phyloP scores from a whole-genome alignment of 1,140 invertebrate genomes.

The Drosophila pseudoananassae region DNA sequence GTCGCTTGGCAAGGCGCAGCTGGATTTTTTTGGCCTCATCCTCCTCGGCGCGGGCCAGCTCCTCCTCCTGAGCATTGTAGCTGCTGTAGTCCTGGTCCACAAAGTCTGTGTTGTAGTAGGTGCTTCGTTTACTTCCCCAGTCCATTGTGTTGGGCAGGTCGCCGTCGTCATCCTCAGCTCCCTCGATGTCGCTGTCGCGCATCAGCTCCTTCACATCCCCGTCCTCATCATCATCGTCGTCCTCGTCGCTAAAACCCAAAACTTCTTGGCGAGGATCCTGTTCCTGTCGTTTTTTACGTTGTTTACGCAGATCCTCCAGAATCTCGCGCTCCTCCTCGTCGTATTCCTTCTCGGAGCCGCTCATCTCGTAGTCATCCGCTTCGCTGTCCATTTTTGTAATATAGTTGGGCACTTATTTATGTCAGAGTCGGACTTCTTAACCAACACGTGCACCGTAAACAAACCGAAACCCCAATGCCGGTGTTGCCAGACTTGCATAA shows the following conservation, averaged over 20 bases:
- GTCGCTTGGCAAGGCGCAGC: constrained; percentile 89
- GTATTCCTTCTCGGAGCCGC: constrained; percentile 90
- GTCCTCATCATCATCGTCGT: constrained; percentile 84
- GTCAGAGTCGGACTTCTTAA: background rate
- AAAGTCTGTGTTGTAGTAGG: constrained; percentile 94
- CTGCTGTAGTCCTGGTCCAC: constrained; percentile 93
- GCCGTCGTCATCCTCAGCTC: constrained; percentile 88
- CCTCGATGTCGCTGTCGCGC: constrained; percentile 90
- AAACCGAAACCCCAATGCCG: constrained; percentile 23
- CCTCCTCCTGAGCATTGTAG: constrained; percentile 89
- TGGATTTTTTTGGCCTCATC: constrained; percentile 93
- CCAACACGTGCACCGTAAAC: constrained; percentile 69
- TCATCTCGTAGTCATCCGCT: constrained; percentile 86
- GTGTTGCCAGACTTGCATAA: background rate
- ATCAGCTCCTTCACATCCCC: constrained; percentile 84
- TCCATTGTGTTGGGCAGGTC: constrained; percentile 91
- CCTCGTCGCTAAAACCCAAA: constrained; percentile 86
- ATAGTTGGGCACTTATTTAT: background rate
- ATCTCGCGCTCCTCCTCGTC: constrained; percentile 87
- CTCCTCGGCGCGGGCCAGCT: constrained; percentile 92
- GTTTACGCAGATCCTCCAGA: constrained; percentile 87
- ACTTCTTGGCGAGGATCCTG: constrained; percentile 88
- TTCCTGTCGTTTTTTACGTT: constrained; percentile 84
- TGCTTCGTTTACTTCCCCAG: constrained; percentile 92
- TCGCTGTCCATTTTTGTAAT: constrained; percentile 58